Evolutionary conservation across 2,797 vertebrate species (phyloP).

Genomic region (Enteromius mattozi): DNA sequence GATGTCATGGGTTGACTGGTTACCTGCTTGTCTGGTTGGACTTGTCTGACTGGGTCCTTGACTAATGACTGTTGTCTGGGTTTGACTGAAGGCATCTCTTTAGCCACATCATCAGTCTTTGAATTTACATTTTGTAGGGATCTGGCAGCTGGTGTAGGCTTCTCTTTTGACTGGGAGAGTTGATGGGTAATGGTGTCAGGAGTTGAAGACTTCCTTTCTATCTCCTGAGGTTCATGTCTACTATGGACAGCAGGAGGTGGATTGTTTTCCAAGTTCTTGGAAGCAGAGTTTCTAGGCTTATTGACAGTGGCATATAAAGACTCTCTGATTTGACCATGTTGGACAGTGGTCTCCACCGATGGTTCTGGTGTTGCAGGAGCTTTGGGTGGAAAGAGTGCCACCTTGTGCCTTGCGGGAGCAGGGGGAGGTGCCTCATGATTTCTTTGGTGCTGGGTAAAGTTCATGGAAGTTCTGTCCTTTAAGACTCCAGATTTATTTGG

Average conservation of each 20-base stretch:
- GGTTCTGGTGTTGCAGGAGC: slow-evolving; percentile 35
- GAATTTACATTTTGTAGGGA: slow-evolving; percentile 30
- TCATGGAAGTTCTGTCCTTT: slow-evolving; percentile 55
- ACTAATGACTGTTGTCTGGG: slow-evolving; percentile 70
- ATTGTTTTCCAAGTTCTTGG: slow-evolving; percentile 36
- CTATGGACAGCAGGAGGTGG: neutral
- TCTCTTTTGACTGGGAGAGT: slow-evolving; percentile 31
- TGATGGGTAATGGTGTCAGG: slow-evolving; percentile 16
- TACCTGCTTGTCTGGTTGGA: slow-evolving; percentile 52
- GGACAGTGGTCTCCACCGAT: slow-evolving; percentile 49
- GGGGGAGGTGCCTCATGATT: slow-evolving; percentile 55
- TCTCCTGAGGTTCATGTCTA: slow-evolving; percentile 15
- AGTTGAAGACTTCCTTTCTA: neutral
- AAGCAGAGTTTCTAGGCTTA: slow-evolving; percentile 41
- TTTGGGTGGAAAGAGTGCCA: slow-evolving; percentile 68
- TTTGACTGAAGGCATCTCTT: slow-evolving; percentile 70
- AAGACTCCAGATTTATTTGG: slow-evolving; percentile 34
- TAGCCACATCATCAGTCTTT: slow-evolving; percentile 46
- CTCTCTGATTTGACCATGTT: slow-evolving; percentile 44
- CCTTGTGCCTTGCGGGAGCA: slow-evolving; percentile 47
- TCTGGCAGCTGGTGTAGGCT: slow-evolving; percentile 57
- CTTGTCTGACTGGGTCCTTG: slow-evolving; percentile 58
- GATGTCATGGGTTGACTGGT: slow-evolving; percentile 14
- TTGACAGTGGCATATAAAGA: slow-evolving; percentile 44
- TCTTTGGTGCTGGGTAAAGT: slow-evolving; percentile 42